Base-by-base conservation (phyloP, 23 tunicate genomes). In the Ciona savignyi region DNA sequence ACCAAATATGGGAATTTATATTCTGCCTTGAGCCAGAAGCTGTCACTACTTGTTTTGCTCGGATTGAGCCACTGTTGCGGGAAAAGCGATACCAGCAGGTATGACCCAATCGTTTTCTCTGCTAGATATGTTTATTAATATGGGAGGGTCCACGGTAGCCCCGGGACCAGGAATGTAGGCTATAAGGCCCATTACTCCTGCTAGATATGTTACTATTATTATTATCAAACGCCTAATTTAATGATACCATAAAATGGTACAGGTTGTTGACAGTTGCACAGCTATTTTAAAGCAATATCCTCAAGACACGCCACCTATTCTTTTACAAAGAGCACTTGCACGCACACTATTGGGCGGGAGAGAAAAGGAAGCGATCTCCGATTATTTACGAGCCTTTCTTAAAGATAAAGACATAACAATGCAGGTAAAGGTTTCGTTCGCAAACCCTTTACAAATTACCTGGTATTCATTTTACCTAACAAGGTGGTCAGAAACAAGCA, bases 1-100 rank as follows among this genome's bases (percentile, higher is more conserved):
- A 88, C 65, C 85, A 81, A 73, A 65, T 82, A 6, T 88, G 96
- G 96, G 86, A 77, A 34, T 82, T 88, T 60, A 88, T 88, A 25
- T 88, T 88, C 62, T 51, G 68, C 62, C 80, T 88, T 27, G 76
- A 81, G 21, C 87, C 87, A 29, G 83, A 81, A 67, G 83, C 83
- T 23, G 87, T 88, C 28, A 73, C 75, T n/a, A 76, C 87, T 20
- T 88, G 85, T 35, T 76, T 77, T 28, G 83, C 80, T 15, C 61
- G 68, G 34, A 76, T 88, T 29, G 80, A 88, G 32, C 48, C 75
- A 30, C 60, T 80, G 11, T 33, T 88, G 64, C 74, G 73, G 56
- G 77, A 88, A 67, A 66, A 73, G 32, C 76, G 82, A 0, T 82
- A 65, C 72, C 75, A 72, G 51, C 84, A 88, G 87, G 96, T 88